A percentile compares a stretch with the other conserved stretches of the same genome.
These are phyloP conservation scores for Oreohelix idahoensis DNA, from an alignment of 1,140 invertebrate genomes.

Conservation along the genomic window DNA sequence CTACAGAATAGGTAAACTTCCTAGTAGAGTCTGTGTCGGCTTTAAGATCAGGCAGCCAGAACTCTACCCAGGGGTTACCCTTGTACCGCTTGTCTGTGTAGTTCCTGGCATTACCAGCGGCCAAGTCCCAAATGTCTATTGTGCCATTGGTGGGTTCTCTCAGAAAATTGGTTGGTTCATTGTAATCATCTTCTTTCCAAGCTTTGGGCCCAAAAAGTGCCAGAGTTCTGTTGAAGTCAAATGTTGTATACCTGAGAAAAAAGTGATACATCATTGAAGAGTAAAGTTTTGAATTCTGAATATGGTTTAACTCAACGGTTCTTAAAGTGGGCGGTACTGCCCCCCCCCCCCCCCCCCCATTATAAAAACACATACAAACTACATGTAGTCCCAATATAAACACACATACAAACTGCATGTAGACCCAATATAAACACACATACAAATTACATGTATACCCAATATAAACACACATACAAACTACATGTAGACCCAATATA, in stretches of 20 bases:
- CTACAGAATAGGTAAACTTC: conserved; percentile 85
- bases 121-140: conserved; percentile 70
- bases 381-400: too few relatives aligned
- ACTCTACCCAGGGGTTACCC: conserved; percentile 90
- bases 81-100: conserved; percentile 92
- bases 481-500: too few relatives aligned
- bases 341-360: too few relatives aligned
- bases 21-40: conserved; percentile 85
- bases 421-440: too few relatives aligned
- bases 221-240: conserved; percentile 96
- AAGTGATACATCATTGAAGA: too few relatives aligned
- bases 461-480: too few relatives aligned
- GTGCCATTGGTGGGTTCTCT: conserved; percentile 73
- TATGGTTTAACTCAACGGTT: too few relatives aligned
- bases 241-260: conserved; percentile 80
- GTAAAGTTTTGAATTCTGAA: too few relatives aligned
- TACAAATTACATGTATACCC: too few relatives aligned
- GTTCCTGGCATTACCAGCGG: conserved; percentile 80
- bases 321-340: too few relatives aligned
- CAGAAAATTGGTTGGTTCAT: conserved; percentile 72
- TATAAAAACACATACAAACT: too few relatives aligned
- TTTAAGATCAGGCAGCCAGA: conserved; percentile 83
- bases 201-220: conserved; percentile 95
- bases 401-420: too few relatives aligned
- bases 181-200: conserved; percentile 75